A percentile compares a stretch with the other conserved stretches of the same genome.
Evolutionary conservation across 1,140 invertebrate genomes (phyloP).

Genomic region (Drosophila watanabei): DNA sequence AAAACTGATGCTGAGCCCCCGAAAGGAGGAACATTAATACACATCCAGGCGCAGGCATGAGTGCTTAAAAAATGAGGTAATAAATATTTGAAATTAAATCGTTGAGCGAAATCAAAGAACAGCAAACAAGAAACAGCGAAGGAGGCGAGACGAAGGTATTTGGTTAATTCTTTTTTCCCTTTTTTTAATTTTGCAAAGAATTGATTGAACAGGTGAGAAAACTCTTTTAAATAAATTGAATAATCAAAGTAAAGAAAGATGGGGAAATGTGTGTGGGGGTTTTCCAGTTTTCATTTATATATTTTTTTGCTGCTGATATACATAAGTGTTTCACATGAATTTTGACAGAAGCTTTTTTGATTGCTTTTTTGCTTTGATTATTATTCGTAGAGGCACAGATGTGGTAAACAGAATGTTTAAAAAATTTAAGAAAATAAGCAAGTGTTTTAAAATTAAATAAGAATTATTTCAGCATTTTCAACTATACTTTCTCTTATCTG

Average conservation of each 20-base stretch:
- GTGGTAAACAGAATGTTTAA: not conserved
- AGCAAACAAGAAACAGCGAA: constrained; percentile 25
- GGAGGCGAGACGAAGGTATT: constrained; percentile 6
- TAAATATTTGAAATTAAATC: constrained; percentile 61
- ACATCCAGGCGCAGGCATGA: not conserved
- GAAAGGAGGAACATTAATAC: constrained; percentile 7
- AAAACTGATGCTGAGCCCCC: constrained; percentile 27
- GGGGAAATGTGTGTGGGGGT: constrained; percentile 6
- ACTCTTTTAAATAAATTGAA: constrained; percentile 43
- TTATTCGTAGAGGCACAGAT: not conserved
- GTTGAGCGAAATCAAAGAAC: constrained; percentile 49
- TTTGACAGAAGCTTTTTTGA: not conserved
- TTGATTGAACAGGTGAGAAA: constrained; percentile 50
- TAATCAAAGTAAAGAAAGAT: constrained; percentile 32
- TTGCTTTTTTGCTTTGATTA: constrained; percentile 1
- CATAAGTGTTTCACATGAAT: constrained; percentile 6
- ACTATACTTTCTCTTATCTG: not conserved
- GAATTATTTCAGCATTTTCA: not conserved
- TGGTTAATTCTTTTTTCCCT: not conserved
- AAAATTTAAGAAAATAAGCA: not conserved
- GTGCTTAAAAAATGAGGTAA: constrained; percentile 46
- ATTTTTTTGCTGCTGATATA: constrained; percentile 3
- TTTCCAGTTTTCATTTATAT: not conserved
- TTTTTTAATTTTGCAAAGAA: constrained; percentile 15
- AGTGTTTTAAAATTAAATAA: no score